Evolutionary conservation across 2,113 vertebrate genomes (phyloP).

Genomic region (Caretta caretta): DNA sequence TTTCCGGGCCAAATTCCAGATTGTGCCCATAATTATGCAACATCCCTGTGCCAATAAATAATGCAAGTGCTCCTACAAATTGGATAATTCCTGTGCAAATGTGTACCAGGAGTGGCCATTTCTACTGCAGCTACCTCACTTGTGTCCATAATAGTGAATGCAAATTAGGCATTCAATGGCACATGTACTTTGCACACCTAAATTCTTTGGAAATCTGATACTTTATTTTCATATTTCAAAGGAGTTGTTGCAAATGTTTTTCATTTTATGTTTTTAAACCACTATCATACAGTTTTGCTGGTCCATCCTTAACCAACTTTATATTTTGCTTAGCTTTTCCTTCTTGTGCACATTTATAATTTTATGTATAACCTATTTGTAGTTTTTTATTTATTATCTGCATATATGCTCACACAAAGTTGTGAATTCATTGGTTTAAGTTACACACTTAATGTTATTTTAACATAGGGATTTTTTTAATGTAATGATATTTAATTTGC

Average conservation of each 20-base stretch:
- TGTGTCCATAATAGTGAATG: neutral
- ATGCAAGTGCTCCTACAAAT: neutral
- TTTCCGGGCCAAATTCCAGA: neutral
- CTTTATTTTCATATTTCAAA: constrained; percentile 11
- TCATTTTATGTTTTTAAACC: neutral
- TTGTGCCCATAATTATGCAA: neutral
- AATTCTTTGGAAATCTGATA: neutral
- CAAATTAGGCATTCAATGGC: neutral
- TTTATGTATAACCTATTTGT: neutral
- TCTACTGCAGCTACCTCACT: neutral
- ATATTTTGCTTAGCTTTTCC: constrained; percentile 42
- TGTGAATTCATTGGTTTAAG: constrained; percentile 53
- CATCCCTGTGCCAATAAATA: neutral
- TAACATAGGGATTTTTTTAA: constrained; percentile 82
- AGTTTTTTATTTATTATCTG: constrained; percentile 33
- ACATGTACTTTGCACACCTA: neutral
- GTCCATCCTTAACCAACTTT: constrained; percentile 36
- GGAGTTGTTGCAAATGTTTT: neutral
- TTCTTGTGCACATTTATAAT: constrained; percentile 6
- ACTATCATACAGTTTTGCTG: constrained; percentile 42
- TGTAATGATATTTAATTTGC: constrained; percentile 85
- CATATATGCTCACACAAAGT: neutral
- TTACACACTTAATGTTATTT: constrained; percentile 80
- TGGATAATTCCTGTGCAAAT: neutral
- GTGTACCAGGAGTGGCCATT: neutral